Percentiles rank a stretch among this genome's conserved stretches.
Conservation (phyloP, 2,113 vertebrate species). For the Trinectes maculatus region DNA sequence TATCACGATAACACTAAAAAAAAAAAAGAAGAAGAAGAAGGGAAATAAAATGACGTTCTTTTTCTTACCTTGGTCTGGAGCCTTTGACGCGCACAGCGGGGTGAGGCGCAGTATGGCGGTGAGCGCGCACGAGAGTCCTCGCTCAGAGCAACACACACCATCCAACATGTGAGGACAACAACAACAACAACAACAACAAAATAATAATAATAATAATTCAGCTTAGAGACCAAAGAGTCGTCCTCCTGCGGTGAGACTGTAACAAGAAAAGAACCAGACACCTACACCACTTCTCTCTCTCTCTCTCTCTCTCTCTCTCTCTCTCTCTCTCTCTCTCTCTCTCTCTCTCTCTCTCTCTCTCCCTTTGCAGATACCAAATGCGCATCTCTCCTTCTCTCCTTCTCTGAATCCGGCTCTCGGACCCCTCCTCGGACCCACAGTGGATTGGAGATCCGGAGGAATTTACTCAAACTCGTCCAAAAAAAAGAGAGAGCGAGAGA, state of each 20-base stretch:
- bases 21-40: too few species aligned
- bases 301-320: slow-evolving; percentile 26
- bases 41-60: rapidly evolving
- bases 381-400: slow-evolving; percentile 49
- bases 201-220: too few species aligned
- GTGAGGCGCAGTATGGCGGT: slow-evolving; percentile 2
- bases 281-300: slow-evolving; percentile 30
- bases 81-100: not conserved
- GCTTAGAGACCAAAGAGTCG: not conserved
- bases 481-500: too few species aligned
- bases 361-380: slow-evolving; percentile 48
- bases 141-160: not conserved
- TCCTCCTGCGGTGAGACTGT: slow-evolving; percentile 5
- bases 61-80: slow-evolving; percentile 49
- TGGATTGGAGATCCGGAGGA: slow-evolving; percentile 48
- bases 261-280: slow-evolving; percentile 55
- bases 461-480: slow-evolving; percentile 58
- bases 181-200: not conserved
- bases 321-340: slow-evolving; percentile 10
- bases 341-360: slow-evolving; percentile 28
- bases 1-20: not conserved
- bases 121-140: slow-evolving; percentile 13
- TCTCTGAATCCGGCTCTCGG: slow-evolving; percentile 34
- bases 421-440: slow-evolving; percentile 30
- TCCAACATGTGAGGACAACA: not conserved